phyloP scores from a whole-genome alignment of 2,888 invertebrate genomes.

The Onthophagus sagittarius region DNA sequence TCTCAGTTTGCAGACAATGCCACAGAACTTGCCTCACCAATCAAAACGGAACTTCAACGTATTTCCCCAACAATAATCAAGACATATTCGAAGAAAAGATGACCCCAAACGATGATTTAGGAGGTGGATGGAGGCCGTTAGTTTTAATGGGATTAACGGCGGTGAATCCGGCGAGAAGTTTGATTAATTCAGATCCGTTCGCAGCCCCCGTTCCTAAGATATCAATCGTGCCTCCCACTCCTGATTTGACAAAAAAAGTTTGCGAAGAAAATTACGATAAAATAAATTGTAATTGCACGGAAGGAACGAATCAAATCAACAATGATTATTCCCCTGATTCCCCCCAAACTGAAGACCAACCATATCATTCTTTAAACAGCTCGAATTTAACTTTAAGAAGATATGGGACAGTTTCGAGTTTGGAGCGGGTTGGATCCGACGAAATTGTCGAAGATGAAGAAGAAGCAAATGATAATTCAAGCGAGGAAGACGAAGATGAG shows the following conservation, averaged over 20 bases:
- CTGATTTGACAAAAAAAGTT: slow-evolving; percentile 48
- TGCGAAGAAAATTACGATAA: slow-evolving; percentile 16
- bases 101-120: slow-evolving; percentile 36
- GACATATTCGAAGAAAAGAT: background rate
- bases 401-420: slow-evolving; percentile 70
- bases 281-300: slow-evolving; percentile 21
- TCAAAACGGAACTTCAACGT: slow-evolving; percentile 42
- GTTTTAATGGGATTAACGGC: slow-evolving; percentile 66
- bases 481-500: slow-evolving; percentile 35
- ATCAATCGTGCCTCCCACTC: slow-evolving; percentile 71
- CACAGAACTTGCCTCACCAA: slow-evolving; percentile 70
- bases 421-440: slow-evolving; percentile 65
- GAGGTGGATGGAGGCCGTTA: slow-evolving; percentile 63
- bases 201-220: slow-evolving; percentile 59
- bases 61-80: slow-evolving; percentile 19
- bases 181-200: slow-evolving; percentile 57
- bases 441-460: slow-evolving; percentile 54
- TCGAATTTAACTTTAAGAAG: slow-evolving; percentile 50
- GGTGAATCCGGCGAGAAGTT: slow-evolving; percentile 58
- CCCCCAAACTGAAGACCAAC: slow-evolving; percentile 68
- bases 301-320: slow-evolving; percentile 39
- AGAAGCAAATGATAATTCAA: slow-evolving; percentile 31
- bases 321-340: slow-evolving; percentile 66
- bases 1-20: slow-evolving; percentile 73
- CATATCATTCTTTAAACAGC: slow-evolving; percentile 67